Base-by-base conservation (phyloP, 2,797 vertebrate species). In the Enteromius fasciolatus region DNA sequence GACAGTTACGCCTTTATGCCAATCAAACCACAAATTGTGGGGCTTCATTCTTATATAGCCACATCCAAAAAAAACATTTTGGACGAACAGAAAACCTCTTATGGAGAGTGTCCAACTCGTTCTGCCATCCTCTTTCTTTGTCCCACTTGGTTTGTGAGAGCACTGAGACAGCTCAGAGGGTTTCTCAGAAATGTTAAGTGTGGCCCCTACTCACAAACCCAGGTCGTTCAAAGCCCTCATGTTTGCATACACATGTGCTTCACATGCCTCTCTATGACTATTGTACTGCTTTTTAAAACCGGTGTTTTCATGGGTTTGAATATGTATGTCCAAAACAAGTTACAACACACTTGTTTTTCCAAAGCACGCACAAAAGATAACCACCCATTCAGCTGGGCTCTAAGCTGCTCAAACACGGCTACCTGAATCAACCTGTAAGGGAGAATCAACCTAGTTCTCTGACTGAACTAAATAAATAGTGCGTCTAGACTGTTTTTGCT, bases 21-120 rank as follows among this genome's bases (percentile, higher is more conserved):
- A 90, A 89, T 91, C 91, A 93, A 91, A 91, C 89, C 86, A 78
- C 87, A 90, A 89, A 92, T 91, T 92, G 92, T 92, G 90, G 87
- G 85, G 88, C 90, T 92, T 87, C 88, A 90, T 87, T 93, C 89
- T 93, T 86, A 90, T 88, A 82, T 90, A 92, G 92, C 88, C 87
- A 90, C 92, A 90, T 90, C 92, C 91, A 90, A 85, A 76, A 44
- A 92, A 89, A 59, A 44, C 20, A 78, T 89, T 88, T 87, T 90
- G 91, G 92, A 91, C 61, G 46, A 76, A 76, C 36, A 46, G 90
- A 90, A 92, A 90, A 93, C 91, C 80, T 86, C 46, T 82, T 87
- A 87, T 91, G 92, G 91, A 91, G 91, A 89, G 87, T 85, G 89
- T 87, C 88, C 86, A 88, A 83, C 88, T 83, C 87, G 80, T 87